These are phyloP conservation scores for Naja naja DNA, from an alignment of 2,113 vertebrate species.

Conservation along the genomic window DNA sequence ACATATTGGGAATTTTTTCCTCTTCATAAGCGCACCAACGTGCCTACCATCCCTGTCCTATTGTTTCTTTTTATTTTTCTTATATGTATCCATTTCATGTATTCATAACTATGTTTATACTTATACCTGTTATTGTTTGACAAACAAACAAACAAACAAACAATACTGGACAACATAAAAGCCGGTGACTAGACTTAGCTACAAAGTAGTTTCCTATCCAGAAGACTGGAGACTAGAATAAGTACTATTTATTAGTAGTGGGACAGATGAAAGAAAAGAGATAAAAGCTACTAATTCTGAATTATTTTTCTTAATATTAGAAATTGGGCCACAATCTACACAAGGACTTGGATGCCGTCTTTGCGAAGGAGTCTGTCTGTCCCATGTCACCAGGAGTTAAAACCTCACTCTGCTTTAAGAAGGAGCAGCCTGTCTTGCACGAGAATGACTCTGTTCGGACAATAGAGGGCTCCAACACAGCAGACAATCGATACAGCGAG, in stretches of 20 bases:
- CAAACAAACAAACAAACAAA: no score
- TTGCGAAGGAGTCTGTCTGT: constrained; percentile 65
- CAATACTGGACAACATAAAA: not conserved
- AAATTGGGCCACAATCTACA: constrained; percentile 79
- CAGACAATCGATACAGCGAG: constrained; percentile 85
- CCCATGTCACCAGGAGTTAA: constrained; percentile 75
- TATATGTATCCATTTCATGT: no score
- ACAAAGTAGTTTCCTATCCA: not conserved
- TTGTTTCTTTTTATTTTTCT: no score
- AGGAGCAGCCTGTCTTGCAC: constrained; percentile 70
- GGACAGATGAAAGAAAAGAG: not conserved
- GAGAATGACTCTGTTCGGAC: constrained; percentile 77
- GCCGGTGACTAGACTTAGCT: not conserved
- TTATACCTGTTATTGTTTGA: no score
- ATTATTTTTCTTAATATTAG: constrained; percentile 62
- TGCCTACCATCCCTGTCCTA: no score
- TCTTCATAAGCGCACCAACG: no score
- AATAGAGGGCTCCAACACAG: constrained; percentile 90
- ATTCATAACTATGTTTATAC: no score
- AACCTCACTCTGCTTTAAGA: constrained; percentile 77
- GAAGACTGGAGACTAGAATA: not conserved
- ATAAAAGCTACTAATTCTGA: not conserved
- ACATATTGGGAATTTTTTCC: no score
- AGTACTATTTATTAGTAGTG: not conserved
- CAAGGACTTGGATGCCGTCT: constrained; percentile 56